Conservation (phyloP, 53 echinoderm and acorn worm genomes). For the Echinometra lucunter region DNA sequence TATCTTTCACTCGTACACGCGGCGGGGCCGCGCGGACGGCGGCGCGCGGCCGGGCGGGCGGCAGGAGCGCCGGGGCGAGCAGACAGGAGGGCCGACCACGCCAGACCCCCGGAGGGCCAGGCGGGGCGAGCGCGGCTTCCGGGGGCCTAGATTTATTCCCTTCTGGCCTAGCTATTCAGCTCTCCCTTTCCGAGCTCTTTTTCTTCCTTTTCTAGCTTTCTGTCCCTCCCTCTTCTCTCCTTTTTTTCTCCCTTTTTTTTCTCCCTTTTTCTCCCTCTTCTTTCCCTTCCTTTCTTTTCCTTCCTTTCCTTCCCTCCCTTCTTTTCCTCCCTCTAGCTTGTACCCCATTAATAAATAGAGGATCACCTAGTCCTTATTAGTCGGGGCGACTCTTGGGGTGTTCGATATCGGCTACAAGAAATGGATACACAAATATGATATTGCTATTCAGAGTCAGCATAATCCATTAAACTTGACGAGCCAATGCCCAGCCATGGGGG, state of each 20-base stretch:
- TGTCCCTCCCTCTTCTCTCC: not conserved
- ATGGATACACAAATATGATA: constrained; percentile 16
- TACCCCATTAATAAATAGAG: constrained; percentile 14
- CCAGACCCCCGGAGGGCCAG: too few species aligned
- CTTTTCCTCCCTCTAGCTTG: not conserved
- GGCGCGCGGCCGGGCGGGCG: too few species aligned
- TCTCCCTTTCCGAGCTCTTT: not conserved
- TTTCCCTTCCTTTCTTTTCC: not conserved
- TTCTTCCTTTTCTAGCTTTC: not conserved
- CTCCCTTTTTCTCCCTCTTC: not conserved
- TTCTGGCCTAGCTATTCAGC: too few species aligned
- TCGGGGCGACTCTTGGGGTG: not conserved
- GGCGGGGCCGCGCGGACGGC: too few species aligned
- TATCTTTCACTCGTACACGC: too few species aligned
- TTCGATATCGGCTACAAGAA: not conserved
- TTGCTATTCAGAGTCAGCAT: constrained; percentile 24
- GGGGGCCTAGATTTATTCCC: too few species aligned
- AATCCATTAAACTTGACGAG: constrained; percentile 29
- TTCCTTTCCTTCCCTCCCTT: not conserved
- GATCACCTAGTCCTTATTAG: constrained; percentile 36
- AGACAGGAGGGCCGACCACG: too few species aligned
- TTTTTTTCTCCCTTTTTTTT: not conserved
- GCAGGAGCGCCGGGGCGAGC: too few species aligned
- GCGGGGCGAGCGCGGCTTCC: too few species aligned
- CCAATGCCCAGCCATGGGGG: not conserved